Evolutionary conservation across 1,140 invertebrate genomes (phyloP), one percentile per base, ranked within the genome.

Genomic region (Cheumatopsyche charites): DNA sequence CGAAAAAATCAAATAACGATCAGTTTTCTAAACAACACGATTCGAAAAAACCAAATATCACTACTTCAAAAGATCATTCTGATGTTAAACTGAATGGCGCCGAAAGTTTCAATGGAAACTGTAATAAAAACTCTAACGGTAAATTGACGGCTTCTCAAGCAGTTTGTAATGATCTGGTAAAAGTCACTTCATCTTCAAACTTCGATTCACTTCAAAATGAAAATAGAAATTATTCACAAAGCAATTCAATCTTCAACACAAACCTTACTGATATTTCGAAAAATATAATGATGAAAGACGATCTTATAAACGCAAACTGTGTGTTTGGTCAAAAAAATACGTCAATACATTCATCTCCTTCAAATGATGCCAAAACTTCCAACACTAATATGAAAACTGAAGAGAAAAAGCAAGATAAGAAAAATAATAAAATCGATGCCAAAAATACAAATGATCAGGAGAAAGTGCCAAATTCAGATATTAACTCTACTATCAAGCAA

Each of bases 171-270:
- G 62, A 63, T 63, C 41, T 63, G 1, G 23, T 63, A 1, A 63
- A 63, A 63, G 62, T 63, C 12, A 63, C 62, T 12, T 63, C 62
- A n/a, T 63, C 62, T 15, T 63, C 29, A 7, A 43, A 63, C 36
- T 63, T 63, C 19, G 41, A 63, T 9, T 63, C 62, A 1, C 26
- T 58, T 5, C 19, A 58, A 13, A 7, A 5, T 12, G 55, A 58
- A 21, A 58, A 23, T 25, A 58, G 25, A 58, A 9, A 13, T 3
- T 19, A 26, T 3, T 21, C 21, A 5, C 55, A 58, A n/a, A 4
- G 21, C 0, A 21, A 58, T 36, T 36, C 23, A 58, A 13, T 58
- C 5, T 13, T 25, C 55, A 58, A 23, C 23, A 58, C 55, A n/a
- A 21, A 13, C 25, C 19, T 25, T 9, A 58, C 12, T 25, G 55